Conservation (phyloP, 2,888 invertebrate genomes). For the Stramonita haemastoma region DNA sequence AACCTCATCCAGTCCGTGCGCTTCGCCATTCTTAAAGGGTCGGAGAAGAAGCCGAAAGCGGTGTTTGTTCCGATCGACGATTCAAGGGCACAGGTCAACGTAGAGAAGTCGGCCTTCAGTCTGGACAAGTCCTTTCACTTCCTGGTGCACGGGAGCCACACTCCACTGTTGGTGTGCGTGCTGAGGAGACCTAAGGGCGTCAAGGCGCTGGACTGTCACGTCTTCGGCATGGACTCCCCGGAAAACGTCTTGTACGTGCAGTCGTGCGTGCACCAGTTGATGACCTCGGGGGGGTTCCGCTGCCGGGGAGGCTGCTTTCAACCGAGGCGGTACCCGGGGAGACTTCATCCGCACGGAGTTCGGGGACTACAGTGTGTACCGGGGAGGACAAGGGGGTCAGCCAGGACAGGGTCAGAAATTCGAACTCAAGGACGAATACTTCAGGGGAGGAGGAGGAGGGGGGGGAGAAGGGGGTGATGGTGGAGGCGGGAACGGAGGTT, state of each 20-base stretch:
- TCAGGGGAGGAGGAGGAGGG: slow-evolving; percentile 42
- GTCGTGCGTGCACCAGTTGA: slow-evolving; percentile 42
- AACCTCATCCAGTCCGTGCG: slow-evolving; percentile 75
- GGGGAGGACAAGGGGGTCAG: slow-evolving; percentile 40
- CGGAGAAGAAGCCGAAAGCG: slow-evolving; percentile 78
- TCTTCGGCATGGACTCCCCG: slow-evolving; percentile 86
- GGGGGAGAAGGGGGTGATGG: slow-evolving; percentile 23
- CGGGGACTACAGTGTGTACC: slow-evolving; percentile 56
- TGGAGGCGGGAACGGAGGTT: slow-evolving; percentile 44
- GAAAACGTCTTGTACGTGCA: slow-evolving; percentile 61
- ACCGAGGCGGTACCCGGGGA: slow-evolving; percentile 49
- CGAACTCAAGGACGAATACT: slow-evolving; percentile 59
- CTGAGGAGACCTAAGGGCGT: slow-evolving; percentile 96
- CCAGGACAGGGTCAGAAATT: slow-evolving; percentile 43
- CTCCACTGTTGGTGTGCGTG: slow-evolving; percentile 97
- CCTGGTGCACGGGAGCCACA: slow-evolving; percentile 93
- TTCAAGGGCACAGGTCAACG: slow-evolving; percentile 56
- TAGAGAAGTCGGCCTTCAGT: slow-evolving; percentile 85
- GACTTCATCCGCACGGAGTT: slow-evolving; percentile 58
- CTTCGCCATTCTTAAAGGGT: slow-evolving; percentile 70
- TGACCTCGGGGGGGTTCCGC: neutral
- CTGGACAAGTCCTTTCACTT: slow-evolving; percentile 97
- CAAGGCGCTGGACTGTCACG: slow-evolving; percentile 98
- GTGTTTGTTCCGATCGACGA: slow-evolving; percentile 84
- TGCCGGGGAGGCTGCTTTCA: slow-evolving; percentile 13